Evolutionary conservation across 2,113 vertebrate genomes (phyloP).

Genomic region (Pomatostomus ruficeps): DNA sequence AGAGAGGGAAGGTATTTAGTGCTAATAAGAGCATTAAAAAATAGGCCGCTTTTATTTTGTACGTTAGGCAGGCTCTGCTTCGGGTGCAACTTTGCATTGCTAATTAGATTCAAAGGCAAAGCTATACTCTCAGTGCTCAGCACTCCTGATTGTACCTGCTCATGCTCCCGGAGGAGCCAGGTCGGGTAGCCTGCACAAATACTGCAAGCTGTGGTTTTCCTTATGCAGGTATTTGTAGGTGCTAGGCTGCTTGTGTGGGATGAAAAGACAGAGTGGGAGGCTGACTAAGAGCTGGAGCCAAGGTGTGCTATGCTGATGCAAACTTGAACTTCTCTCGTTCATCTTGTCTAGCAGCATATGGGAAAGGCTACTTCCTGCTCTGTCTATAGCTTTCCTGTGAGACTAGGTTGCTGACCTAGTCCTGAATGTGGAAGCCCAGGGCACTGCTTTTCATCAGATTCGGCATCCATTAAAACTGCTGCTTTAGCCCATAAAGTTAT

Average conservation of each 20-base stretch:
- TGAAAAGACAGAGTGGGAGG: neutral
- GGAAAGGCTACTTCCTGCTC: neutral
- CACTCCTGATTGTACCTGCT: neutral
- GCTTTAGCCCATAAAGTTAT: neutral
- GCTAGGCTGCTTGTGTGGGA: neutral
- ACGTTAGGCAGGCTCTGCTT: neutral
- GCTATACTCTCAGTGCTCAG: neutral
- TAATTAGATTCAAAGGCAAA: conserved; percentile 15
- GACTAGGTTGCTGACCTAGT: neutral
- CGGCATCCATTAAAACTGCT: neutral
- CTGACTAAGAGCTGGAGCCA: neutral
- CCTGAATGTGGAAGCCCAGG: neutral
- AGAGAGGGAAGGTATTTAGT: neutral
- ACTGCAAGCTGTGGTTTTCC: neutral
- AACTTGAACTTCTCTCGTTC: neutral
- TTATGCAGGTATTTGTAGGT: neutral
- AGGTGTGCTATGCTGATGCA: neutral
- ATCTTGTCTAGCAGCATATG: neutral
- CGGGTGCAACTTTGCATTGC: neutral
- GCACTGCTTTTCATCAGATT: neutral
- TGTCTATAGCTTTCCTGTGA: neutral
- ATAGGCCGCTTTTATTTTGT: neutral
- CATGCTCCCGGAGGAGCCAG: neutral
- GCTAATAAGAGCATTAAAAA: neutral
- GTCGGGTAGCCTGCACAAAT: neutral